phyloP scores from a whole-genome alignment of 2,888 invertebrate genomes.

The Parasteatoda lunata region DNA sequence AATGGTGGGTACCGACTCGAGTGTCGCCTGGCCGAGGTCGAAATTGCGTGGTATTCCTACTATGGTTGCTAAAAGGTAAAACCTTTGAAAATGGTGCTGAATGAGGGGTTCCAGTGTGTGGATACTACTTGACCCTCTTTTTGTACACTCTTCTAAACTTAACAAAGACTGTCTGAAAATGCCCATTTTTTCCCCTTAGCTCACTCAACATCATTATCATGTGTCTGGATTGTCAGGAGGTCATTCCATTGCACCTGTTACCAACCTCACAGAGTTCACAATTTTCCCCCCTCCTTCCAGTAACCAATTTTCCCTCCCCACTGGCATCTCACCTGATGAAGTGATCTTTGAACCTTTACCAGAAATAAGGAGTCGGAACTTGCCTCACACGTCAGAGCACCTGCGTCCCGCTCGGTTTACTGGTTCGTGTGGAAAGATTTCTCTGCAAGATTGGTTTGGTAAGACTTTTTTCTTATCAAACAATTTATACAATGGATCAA shows the following conservation, averaged over 20 bases:
- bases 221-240: constrained; percentile 9
- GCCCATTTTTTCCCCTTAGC: neutral
- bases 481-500: neutral
- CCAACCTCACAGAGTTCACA: constrained; percentile 53
- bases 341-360: constrained; percentile 65
- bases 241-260: constrained; percentile 13
- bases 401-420: constrained; percentile 53
- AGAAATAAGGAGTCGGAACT: constrained; percentile 52
- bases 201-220: constrained; percentile 46
- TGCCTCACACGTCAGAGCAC: constrained; percentile 18
- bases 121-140: too few relatives aligned
- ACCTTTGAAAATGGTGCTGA: too few relatives aligned
- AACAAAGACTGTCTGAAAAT: too few relatives aligned
- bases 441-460: constrained; percentile 66
- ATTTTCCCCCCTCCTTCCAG: constrained; percentile 61
- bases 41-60: too few relatives aligned
- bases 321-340: constrained; percentile 41
- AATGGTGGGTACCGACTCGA: too few relatives aligned
- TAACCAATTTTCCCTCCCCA: constrained; percentile 43
- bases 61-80: too few relatives aligned
- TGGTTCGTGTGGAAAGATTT: constrained; percentile 56
- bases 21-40: too few relatives aligned
- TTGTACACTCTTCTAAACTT: too few relatives aligned
- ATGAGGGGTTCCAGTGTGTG: too few relatives aligned
- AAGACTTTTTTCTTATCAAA: neutral